Conservation (phyloP, 2,888 invertebrate species). For the Drosophila cognata region DNA sequence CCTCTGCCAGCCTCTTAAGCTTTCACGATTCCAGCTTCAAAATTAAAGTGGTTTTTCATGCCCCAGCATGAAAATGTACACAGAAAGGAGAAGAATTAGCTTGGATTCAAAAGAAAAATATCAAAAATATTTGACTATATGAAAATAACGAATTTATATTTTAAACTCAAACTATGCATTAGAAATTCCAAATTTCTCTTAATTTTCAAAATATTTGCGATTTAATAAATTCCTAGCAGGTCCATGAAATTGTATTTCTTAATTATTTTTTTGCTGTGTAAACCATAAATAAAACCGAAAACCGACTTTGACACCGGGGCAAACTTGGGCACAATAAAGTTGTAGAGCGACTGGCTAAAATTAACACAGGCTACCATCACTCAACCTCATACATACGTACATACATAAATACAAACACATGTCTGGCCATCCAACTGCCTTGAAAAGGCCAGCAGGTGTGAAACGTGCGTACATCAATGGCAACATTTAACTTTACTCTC, state of each 20-base stretch:
- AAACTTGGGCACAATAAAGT: constrained; percentile 52
- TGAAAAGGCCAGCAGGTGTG: constrained; percentile 70
- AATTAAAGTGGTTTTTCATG: constrained; percentile 18
- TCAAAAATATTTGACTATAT: background rate
- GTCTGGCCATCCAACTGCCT: constrained; percentile 2
- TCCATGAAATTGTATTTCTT: background rate
- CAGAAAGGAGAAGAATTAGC: background rate
- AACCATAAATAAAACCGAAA: background rate
- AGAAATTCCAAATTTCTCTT: background rate
- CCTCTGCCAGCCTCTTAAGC: background rate
- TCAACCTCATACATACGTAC: background rate
- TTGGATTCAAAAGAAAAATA: background rate
- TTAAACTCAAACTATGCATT: background rate
- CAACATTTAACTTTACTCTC: constrained; percentile 30
- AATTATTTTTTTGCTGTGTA: background rate
- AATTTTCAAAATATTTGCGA: background rate
- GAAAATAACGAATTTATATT: background rate
- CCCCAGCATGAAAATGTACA: background rate
- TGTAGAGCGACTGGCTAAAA: constrained; percentile 32
- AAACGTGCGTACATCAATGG: constrained; percentile 75
- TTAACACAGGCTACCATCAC: constrained; percentile 23
- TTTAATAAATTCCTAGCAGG: background rate
- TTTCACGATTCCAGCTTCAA: constrained; percentile 1
- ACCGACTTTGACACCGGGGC: constrained; percentile 11
- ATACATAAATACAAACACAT: background rate